Conservation (phyloP, 2,888 invertebrate genomes). For the Periphyllus acericola region DNA sequence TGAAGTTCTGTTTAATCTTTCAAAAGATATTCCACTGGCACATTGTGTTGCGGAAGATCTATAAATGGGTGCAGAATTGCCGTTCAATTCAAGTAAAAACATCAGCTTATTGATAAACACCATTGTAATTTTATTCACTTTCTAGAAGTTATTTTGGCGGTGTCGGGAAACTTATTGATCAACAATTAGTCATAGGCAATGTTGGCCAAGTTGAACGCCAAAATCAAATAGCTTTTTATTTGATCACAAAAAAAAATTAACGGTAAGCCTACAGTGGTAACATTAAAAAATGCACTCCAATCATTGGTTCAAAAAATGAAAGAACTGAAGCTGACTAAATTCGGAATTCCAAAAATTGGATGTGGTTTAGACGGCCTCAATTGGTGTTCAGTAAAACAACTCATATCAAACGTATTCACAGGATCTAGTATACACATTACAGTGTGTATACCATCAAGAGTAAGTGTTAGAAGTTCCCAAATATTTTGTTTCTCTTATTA, state of each 20-base stretch:
- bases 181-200: slow-evolving; percentile 68
- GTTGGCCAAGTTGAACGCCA: slow-evolving; percentile 69
- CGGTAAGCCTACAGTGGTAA: slow-evolving; percentile 69
- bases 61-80: too few species aligned
- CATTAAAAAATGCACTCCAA: slow-evolving; percentile 64
- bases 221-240: slow-evolving; percentile 71
- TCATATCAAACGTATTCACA: slow-evolving; percentile 70
- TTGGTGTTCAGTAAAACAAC: slow-evolving; percentile 72
- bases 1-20: slow-evolving; percentile 70
- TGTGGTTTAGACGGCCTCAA: too few species aligned
- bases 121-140: too few species aligned
- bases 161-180: slow-evolving; percentile 67
- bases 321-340: slow-evolving; percentile 69
- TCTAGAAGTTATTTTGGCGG: slow-evolving; percentile 66
- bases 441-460: too few species aligned
- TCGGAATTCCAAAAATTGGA: slow-evolving; percentile 76
- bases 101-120: too few species aligned
- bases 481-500: too few species aligned
- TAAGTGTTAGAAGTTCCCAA: too few species aligned
- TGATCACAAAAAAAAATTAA: slow-evolving; percentile 72
- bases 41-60: too few species aligned
- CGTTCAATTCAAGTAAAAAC: too few species aligned
- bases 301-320: slow-evolving; percentile 69
- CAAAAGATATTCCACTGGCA: too few species aligned
- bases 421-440: slow-evolving; percentile 68